phyloP scores from a whole-genome alignment of 2,797 vertebrate genomes.

The Cossypha caffra region DNA sequence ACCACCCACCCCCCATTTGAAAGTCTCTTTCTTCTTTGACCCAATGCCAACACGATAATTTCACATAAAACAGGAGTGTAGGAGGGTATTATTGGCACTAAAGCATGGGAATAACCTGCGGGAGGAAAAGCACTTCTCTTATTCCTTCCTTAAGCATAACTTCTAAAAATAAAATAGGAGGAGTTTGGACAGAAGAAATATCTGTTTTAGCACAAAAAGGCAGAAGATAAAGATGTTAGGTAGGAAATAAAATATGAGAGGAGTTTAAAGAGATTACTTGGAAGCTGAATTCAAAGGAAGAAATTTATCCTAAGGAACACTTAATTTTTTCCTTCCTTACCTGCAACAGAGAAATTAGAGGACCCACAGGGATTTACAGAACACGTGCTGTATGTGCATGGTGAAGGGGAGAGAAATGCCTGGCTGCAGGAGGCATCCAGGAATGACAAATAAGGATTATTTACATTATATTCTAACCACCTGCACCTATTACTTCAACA shows the following conservation, averaged over 20 bases:
- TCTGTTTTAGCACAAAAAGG: neutral
- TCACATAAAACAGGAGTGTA: conserved; percentile 35
- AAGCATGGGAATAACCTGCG: conserved; percentile 59
- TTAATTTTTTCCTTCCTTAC: neutral
- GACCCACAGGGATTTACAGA: neutral
- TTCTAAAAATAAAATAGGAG: neutral
- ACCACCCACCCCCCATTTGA: neutral
- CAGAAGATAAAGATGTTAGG: neutral
- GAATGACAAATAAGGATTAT: neutral
- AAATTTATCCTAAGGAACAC: neutral
- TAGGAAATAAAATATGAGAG: neutral
- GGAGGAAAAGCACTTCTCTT: conserved; percentile 14
- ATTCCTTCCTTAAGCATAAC: neutral
- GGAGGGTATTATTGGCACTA: conserved; percentile 52
- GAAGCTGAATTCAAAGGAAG: neutral
- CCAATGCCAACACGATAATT: conserved; percentile 19
- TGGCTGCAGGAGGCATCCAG: rapidly evolving
- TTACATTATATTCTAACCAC: neutral
- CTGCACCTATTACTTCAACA: neutral
- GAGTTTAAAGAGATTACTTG: neutral
- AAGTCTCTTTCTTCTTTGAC: conserved; percentile 22
- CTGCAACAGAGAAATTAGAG: neutral
- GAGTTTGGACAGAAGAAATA: neutral
- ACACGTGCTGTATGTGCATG: rapidly evolving
- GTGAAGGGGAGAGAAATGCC: neutral